Percentiles rank a stretch among this genome's conserved stretches.
Conservation (phyloP, 30 jellyfish, hydroid and myxozoan genomes). For the Mastigias papua region DNA sequence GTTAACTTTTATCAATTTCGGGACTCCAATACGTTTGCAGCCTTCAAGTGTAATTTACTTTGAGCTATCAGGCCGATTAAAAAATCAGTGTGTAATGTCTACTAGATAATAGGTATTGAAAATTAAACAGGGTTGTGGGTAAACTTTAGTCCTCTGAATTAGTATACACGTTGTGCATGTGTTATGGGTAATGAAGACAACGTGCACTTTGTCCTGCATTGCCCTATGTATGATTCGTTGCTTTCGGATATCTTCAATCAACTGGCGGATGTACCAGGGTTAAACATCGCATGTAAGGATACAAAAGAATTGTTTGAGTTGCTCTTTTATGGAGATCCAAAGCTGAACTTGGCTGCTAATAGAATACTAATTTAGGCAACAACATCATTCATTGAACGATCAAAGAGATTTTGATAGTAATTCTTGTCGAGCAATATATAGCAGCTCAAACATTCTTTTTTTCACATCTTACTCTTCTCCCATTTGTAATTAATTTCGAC, state of each 20-base stretch:
- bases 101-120: background rate
- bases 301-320: background rate
- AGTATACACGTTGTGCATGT: slow-evolving; percentile 7
- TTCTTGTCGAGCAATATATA: background rate
- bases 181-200: slow-evolving; percentile 9
- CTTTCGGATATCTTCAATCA: background rate
- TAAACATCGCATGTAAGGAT: background rate
- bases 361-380: background rate
- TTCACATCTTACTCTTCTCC: background rate
- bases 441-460: background rate
- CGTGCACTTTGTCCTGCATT: slow-evolving; percentile 39
- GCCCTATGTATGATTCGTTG: slow-evolving; percentile 24
- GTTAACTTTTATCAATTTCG: too few relatives aligned
- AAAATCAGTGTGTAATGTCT: too few relatives aligned
- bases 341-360: background rate
- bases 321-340: background rate
- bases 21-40: too few relatives aligned
- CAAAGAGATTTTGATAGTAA: background rate
- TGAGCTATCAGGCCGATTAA: too few relatives aligned
- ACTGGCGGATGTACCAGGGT: slow-evolving; percentile 24
- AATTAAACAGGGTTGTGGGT: background rate
- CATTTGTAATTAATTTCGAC: background rate
- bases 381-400: background rate
- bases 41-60: too few relatives aligned
- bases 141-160: slow-evolving; percentile 15